A percentile compares a stretch with the other conserved stretches of the same genome.
phyloP scores from a whole-genome alignment of 1,140 invertebrate species.

The Steinernema feltiae region DNA sequence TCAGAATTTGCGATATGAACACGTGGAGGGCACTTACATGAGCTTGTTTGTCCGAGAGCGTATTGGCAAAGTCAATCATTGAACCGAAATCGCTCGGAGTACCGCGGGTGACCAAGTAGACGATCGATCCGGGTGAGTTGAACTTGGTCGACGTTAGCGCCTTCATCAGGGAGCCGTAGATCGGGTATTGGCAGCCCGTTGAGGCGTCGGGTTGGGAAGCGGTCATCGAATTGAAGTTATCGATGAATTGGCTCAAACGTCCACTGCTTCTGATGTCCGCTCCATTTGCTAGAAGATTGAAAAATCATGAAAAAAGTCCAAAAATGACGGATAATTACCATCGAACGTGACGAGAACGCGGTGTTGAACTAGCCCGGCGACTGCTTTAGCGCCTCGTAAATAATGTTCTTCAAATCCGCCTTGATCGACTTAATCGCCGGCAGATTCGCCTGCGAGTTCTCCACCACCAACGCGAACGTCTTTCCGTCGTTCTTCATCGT shows the following conservation, averaged over 20 bases:
- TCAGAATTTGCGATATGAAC: no score
- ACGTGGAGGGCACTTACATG: neutral
- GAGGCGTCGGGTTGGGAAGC: neutral
- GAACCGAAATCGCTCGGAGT: neutral
- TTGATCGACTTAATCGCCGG: neutral
- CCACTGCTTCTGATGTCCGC: no score
- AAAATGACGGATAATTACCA: neutral
- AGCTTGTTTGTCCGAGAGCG: neutral
- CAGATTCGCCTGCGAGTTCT: neutral
- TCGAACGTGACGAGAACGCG: slow-evolving; percentile 13
- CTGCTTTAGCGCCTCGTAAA: neutral
- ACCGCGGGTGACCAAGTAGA: neutral
- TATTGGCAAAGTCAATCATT: neutral
- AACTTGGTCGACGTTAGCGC: neutral
- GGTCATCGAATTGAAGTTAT: neutral
- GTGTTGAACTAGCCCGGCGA: slow-evolving; percentile 1
- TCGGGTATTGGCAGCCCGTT: neutral
- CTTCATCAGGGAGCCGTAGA: neutral
- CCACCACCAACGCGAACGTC: slow-evolving; percentile 3
- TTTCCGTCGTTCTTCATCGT: neutral
- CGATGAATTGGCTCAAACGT: neutral
- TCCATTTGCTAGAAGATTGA: no score
- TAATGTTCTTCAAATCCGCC: neutral
- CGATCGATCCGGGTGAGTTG: neutral
- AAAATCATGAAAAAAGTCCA: no score